phyloP scores from a whole-genome alignment of 2,888 invertebrate genomes.

The Volucella inanis region DNA sequence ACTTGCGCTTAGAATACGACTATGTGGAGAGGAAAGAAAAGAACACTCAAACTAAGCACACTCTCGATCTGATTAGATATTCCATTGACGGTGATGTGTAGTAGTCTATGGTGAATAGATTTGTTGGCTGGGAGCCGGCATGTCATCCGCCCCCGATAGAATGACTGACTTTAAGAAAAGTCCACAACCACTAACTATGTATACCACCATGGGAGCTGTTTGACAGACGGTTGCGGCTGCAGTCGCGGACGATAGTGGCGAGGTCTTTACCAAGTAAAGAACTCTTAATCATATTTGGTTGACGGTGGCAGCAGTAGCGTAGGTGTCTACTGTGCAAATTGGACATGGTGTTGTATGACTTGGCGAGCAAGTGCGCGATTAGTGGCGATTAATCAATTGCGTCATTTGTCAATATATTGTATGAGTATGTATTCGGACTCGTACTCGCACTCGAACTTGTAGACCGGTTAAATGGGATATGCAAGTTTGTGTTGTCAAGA shows the following conservation, averaged over 20 bases:
- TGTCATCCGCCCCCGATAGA: constrained; percentile 69
- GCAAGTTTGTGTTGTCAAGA: constrained; percentile 23
- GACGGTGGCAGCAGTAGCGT: constrained; percentile 40
- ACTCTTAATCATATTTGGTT: constrained; percentile 66
- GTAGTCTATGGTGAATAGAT: constrained; percentile 2
- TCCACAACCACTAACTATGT: constrained; percentile 27
- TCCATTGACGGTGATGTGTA: constrained; percentile 60
- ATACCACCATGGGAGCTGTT: too few species aligned
- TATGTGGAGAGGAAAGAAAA: too few species aligned
- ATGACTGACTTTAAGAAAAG: constrained; percentile 52
- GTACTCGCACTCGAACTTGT: not conserved
- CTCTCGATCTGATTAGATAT: constrained; percentile 69
- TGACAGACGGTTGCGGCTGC: not conserved
- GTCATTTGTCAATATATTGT: constrained; percentile 60
- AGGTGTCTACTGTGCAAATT: constrained; percentile 64
- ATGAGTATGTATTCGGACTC: too few species aligned
- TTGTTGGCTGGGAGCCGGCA: constrained; percentile 51
- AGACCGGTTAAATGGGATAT: constrained; percentile 18
- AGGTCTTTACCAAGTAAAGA: constrained; percentile 73
- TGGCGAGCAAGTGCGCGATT: constrained; percentile 52
- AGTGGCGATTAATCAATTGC: constrained; percentile 65
- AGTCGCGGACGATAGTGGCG: constrained; percentile 41
- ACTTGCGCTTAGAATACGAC: constrained; percentile 43
- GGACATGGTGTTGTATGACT: constrained; percentile 58
- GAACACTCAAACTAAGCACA: constrained; percentile 58